These are phyloP conservation scores for Phrynosoma blainvillii DNA, from an alignment of 2,113 vertebrate genomes.

Conservation along the genomic window DNA sequence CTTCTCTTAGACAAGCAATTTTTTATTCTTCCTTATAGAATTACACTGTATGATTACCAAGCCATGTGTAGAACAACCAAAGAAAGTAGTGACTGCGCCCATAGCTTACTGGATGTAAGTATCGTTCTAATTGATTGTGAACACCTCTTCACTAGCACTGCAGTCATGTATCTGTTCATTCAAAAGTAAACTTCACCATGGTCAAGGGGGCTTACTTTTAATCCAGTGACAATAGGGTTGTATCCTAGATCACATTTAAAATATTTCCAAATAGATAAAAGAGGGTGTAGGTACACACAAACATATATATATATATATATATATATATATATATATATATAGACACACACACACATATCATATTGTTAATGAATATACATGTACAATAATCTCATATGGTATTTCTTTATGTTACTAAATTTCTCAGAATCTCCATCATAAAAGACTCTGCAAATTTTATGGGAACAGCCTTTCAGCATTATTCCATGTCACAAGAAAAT, in stretches of 20 bases:
- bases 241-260: not conserved
- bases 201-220: not conserved
- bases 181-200: not conserved
- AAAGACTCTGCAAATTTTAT: slow-evolving; percentile 44
- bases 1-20: slow-evolving; percentile 69
- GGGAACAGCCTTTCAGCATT: slow-evolving; percentile 28
- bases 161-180: not conserved
- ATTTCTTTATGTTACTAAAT: not conserved
- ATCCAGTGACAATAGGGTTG: not conserved
- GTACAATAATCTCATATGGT: not conserved
- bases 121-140: slow-evolving; percentile 33
- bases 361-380: not conserved
- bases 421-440: slow-evolving; percentile 24
- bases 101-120: slow-evolving; percentile 92
- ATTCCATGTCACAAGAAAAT: not conserved
- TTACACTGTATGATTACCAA: slow-evolving; percentile 97
- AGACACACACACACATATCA: not conserved
- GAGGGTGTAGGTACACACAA: too few species aligned
- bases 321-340: too few species aligned
- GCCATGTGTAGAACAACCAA: slow-evolving; percentile 93
- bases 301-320: too few species aligned
- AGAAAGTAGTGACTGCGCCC: slow-evolving; percentile 92
- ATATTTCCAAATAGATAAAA: too few species aligned
- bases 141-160: slow-evolving; percentile 49
- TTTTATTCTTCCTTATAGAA: slow-evolving; percentile 78